Evolutionary conservation across 1,140 invertebrate genomes (phyloP).

Genomic region (Spodoptera litura): DNA sequence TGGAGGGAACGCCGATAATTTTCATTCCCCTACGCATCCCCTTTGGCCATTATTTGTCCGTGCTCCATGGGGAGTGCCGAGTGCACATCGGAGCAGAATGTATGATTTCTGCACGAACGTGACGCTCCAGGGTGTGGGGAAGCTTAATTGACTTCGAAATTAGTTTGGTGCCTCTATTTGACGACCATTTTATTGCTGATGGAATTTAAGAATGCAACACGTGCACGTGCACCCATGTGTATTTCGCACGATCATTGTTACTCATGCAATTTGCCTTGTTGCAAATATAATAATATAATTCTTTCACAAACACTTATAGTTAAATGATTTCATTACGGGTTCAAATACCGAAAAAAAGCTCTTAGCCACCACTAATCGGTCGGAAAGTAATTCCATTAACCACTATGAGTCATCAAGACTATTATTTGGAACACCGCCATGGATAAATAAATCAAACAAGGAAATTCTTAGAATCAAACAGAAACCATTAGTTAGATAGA

Average conservation of each 20-base stretch:
- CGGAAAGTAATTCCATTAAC: no score
- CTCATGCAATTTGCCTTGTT: not conserved
- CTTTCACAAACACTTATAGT: not conserved
- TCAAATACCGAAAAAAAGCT: no score
- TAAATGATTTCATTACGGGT: no score
- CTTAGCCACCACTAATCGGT: no score
- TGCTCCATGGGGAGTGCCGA: conserved; percentile 22
- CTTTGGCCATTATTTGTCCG: conserved; percentile 48
- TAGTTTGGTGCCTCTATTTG: conserved; percentile 50
- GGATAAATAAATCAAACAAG: not conserved
- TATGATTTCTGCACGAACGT: conserved; percentile 40
- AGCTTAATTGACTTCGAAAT: conserved; percentile 68
- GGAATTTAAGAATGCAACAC: conserved; percentile 35
- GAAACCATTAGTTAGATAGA: no score
- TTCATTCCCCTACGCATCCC: conserved; percentile 54
- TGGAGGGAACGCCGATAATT: conserved; percentile 56
- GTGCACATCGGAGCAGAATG: conserved; percentile 11
- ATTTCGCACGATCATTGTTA: not conserved
- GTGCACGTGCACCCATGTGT: not conserved
- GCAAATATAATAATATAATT: not conserved
- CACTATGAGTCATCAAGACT: no score
- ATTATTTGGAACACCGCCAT: not conserved
- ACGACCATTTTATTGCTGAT: conserved; percentile 46
- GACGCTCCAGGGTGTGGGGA: conserved; percentile 50
- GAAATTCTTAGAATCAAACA: not conserved